Base-by-base conservation (phyloP, 2,888 invertebrate genomes). In the Drosophila birchii region DNA sequence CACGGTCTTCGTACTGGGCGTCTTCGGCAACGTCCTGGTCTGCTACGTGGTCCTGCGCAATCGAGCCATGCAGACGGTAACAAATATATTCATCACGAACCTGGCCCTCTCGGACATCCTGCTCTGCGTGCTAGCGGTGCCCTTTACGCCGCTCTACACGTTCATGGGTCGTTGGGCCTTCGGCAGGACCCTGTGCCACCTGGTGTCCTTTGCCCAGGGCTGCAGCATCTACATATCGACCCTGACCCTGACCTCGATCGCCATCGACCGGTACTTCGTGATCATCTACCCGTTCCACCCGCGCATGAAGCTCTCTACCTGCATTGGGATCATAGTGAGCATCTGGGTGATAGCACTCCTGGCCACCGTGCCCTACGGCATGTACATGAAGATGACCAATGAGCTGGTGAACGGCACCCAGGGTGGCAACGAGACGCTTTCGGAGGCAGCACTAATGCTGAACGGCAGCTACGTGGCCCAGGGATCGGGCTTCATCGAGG, bases 151-250 rank as follows among this genome's bases (percentile, higher is more conserved):
- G 0, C 93, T 98, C 0, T 98, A 99, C 92, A 97, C 97, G 0
- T 98, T 98, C 90, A 94, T 97, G 80, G 96, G 96, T 6, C 94
- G 96, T 54, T 99, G 99, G 99, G 95, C 97, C 49, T 99, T 99
- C 93, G 99, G 99, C 0, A 94, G 95, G 29, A 94, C 96, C 0
- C 94, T 99, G 75, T 99, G 99, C 91, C 98, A 98, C 92, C 93
- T 98, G 86, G 97, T 92, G 5, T 96, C 99, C 61, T 98, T 97
- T 93, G 96, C 98, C 67, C 98, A 98, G 93, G 98, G 98, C 61
- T 97, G 97, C 88, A 98, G 98, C 91, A 98, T 99, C 80, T 99
- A 99, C 94, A 98, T 99, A 90, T 98, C 98, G 74, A 98, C 99
- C 1, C 94, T 99, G 86, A 99, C 99, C 7, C 94, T 99, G 76